phyloP scores from a whole-genome alignment of 2,888 invertebrate species.

The Habrosyne pyritoides region DNA sequence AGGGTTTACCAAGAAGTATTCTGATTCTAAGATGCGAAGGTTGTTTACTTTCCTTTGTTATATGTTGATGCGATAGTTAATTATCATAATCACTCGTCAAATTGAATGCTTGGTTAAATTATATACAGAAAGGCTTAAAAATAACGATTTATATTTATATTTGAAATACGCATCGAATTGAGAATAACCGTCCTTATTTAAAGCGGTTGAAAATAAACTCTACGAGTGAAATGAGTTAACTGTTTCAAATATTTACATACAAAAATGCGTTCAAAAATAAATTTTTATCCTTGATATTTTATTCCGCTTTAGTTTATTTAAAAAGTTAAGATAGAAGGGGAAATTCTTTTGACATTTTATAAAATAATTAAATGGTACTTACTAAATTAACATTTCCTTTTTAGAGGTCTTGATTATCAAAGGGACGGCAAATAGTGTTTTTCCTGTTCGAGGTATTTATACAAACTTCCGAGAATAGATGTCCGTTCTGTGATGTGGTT shows the following conservation, averaged over 20 bases:
- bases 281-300: slow-evolving; percentile 29
- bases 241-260: too few species aligned
- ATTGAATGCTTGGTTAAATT: background rate
- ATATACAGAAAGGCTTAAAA: too few species aligned
- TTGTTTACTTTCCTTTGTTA: background rate
- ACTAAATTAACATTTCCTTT: slow-evolving; percentile 20
- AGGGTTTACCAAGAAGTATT: too few species aligned
- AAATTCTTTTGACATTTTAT: slow-evolving; percentile 26
- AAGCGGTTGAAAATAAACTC: too few species aligned
- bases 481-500: background rate
- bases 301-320: slow-evolving; percentile 29
- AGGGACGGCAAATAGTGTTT: background rate
- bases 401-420: slow-evolving; percentile 17
- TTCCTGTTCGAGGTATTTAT: background rate
- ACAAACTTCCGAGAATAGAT: background rate
- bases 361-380: slow-evolving; percentile 23
- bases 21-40: background rate
- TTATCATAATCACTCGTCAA: too few species aligned
- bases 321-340: slow-evolving; percentile 10
- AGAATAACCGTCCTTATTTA: too few species aligned
- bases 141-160: too few species aligned
- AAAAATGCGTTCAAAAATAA: background rate
- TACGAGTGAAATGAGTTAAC: too few species aligned
- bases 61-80: background rate
- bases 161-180: too few species aligned